Evolutionary conservation across 2,113 vertebrate genomes (phyloP), one percentile per base, ranked within the genome.

Genomic region (Tympanuchus pallidicinctus): DNA sequence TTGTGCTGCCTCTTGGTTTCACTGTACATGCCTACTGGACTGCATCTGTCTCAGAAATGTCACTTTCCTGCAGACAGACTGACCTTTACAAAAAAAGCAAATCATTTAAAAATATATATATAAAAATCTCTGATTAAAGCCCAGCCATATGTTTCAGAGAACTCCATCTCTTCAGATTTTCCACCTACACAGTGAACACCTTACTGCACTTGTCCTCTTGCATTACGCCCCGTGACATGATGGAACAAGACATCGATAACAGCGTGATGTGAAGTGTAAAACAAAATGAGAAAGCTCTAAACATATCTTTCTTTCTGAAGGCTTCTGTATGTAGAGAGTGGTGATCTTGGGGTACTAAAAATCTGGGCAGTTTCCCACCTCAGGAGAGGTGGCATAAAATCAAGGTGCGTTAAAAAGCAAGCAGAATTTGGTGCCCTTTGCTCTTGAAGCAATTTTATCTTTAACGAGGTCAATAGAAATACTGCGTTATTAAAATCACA

Each of bases 221-320:
- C 38, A 85, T 78, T 82, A 79, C 1, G 6, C 54, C 73, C 19
- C 22, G 11, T 3, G 24, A 88, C 64, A 32, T 66, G 76, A 84
- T 82, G 45, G 77, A 89, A 86, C 45, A 59, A 61, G 82, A 91
- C 93, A 89, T 4, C 28, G 17, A 79, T 67, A 93, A 40, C 47
- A 80, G 76, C n/a, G 22, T 6, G n/a, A 90, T 43, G 25, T 30
- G 30, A 96, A 96, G 86, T 42, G 78, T 63, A 69, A 87, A 90
- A 80, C 67, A 89, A 70, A 92, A 72, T 7, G 27, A 85, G 65
- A 88, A 94, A 70, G 59, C 27, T 80, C 47, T 85, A 79, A 72
- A 50, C 8, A 10, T 2, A 34, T 8, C 16, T 89, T 72, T 75
- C 65, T 63, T 40, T 32, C 8, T 21, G n/a, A 83, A 75, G 52